phyloP scores from a whole-genome alignment of 1,140 invertebrate species.

The Panulirus ornatus region DNA sequence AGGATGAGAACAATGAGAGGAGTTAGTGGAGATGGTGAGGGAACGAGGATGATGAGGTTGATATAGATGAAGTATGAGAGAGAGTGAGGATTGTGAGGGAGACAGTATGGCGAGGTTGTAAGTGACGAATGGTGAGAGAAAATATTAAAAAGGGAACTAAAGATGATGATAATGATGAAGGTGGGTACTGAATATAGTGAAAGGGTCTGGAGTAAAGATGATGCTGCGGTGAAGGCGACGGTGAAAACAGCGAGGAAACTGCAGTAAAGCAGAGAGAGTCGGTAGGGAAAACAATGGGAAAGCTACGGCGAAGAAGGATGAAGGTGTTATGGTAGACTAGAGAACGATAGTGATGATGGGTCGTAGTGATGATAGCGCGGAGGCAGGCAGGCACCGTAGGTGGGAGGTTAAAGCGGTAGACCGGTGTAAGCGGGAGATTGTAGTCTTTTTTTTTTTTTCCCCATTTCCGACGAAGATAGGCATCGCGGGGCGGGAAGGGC shows the following conservation, averaged over 20 bases:
- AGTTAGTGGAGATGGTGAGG: not conserved
- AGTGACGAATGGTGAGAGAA: too few species aligned
- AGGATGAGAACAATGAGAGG: not conserved
- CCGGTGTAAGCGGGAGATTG: not conserved
- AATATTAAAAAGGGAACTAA: not conserved
- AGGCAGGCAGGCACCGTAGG: not conserved
- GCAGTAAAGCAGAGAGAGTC: not conserved
- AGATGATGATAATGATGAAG: not conserved
- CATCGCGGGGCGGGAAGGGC: too few species aligned
- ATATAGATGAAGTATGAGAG: not conserved
- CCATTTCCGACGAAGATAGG: slow-evolving; percentile 25
- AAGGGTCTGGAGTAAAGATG: not conserved
- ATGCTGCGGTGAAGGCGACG: not conserved
- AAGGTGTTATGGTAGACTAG: not conserved
- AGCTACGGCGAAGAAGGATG: not conserved
- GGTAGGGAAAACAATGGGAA: not conserved
- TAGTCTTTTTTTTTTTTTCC: slow-evolving; percentile 29
- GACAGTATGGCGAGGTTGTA: too few species aligned
- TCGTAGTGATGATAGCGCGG: not conserved
- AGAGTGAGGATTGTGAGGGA: not conserved
- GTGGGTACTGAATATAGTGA: not conserved
- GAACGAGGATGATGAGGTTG: not conserved
- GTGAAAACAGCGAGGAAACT: not conserved
- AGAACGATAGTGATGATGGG: not conserved
- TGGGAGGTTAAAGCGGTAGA: too few species aligned